A percentile compares a stretch with the other conserved stretches of the same genome.
Conservation (phyloP, 2,797 vertebrate genomes). For the Manis pentadactyla region DNA sequence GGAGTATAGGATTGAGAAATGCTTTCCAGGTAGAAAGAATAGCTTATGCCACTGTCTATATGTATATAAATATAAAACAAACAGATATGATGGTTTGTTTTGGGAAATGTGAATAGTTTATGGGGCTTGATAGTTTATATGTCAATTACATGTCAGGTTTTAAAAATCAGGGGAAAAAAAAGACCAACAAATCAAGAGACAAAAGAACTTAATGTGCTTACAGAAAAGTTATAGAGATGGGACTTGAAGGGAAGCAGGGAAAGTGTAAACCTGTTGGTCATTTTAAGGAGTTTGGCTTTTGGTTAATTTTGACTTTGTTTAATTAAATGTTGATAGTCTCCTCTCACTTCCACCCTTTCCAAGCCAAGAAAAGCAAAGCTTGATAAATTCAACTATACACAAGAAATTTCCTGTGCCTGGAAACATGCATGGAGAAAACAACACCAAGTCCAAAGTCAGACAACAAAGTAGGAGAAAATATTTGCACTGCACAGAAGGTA, state of each 20-base stretch:
- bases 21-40: neutral
- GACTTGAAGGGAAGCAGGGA: conserved; percentile 6
- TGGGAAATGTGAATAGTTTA: neutral
- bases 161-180: neutral
- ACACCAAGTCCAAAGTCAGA: conserved; percentile 13
- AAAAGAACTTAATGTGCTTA: neutral
- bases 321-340: neutral
- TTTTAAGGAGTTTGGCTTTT: neutral
- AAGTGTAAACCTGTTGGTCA: neutral
- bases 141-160: neutral
- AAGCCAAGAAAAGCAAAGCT: neutral
- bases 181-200: neutral
- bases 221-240: neutral
- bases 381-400: neutral
- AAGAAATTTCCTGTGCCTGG: neutral
- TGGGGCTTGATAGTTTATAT: neutral
- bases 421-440: neutral
- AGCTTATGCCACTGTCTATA: neutral
- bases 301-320: conserved; percentile 19
- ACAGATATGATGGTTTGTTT: neutral
- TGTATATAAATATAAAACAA: neutral
- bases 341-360: neutral
- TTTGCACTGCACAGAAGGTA: neutral
- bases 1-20: neutral
- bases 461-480: neutral